Percentiles rank a stretch among this genome's conserved stretches.
Evolutionary conservation across 2,888 invertebrate genomes (phyloP).

Genomic region (Protophormia terraenovae): DNA sequence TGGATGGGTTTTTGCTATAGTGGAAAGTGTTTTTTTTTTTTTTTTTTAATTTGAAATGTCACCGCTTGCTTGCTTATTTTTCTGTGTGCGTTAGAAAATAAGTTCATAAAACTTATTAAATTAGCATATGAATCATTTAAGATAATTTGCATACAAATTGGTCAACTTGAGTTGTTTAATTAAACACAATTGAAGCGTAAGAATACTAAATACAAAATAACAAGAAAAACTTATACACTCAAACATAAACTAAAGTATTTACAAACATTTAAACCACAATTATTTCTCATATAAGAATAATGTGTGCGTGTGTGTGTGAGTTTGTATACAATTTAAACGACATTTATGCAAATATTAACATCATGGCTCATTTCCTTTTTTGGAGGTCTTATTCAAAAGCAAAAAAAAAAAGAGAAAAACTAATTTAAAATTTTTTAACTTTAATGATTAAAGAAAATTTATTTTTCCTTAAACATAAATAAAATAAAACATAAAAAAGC

Average conservation of each 20-base stretch:
- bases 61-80: not conserved
- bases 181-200: constrained; percentile 70
- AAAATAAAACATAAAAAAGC: not conserved
- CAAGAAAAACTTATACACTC: not conserved
- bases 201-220: constrained; percentile 17
- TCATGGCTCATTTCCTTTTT: constrained; percentile 54
- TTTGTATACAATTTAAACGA: constrained; percentile 2
- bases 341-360: constrained; percentile 53
- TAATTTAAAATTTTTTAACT: constrained; percentile 28
- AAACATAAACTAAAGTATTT: not conserved
- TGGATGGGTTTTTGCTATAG: too few relatives aligned
- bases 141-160: constrained; percentile 73
- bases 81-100: constrained; percentile 1
- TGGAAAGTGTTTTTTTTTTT: too few relatives aligned
- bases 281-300: not conserved
- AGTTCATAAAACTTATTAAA: constrained; percentile 68
- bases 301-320: not conserved
- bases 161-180: constrained; percentile 72
- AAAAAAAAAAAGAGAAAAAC: constrained; percentile 20
- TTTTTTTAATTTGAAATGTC: not conserved
- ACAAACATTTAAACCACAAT: constrained; percentile 45
- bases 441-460: constrained; percentile 24
- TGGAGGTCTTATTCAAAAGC: not conserved
- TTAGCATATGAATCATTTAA: constrained; percentile 73
- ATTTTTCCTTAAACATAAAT: not conserved